Percentiles rank a stretch among this genome's conserved stretches.
Evolutionary conservation across 1,140 invertebrate genomes (phyloP).

Genomic region (Periplaneta americana): DNA sequence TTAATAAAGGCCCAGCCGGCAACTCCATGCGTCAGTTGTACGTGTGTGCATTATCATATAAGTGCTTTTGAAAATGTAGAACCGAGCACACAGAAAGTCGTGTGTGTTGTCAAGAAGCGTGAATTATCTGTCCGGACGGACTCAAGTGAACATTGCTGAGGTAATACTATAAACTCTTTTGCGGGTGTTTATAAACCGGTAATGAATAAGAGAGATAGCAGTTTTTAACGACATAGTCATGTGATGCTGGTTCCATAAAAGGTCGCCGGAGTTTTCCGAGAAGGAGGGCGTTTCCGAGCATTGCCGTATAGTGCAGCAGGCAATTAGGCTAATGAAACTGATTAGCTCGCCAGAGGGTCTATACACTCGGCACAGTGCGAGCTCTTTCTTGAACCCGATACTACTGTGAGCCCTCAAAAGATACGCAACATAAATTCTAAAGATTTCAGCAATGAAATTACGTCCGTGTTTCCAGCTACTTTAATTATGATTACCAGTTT

Average conservation of each 20-base stretch:
- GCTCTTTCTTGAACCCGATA: background rate
- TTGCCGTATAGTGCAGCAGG: background rate
- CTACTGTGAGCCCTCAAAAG: background rate
- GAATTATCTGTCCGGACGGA: no score
- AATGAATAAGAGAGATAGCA: background rate
- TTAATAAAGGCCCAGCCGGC: no score
- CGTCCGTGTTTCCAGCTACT: no score
- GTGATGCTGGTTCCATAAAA: background rate
- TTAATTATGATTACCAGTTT: no score
- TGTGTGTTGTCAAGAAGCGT: background rate
- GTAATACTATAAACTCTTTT: background rate
- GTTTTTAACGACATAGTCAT: background rate
- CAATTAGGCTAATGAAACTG: slow-evolving; percentile 9
- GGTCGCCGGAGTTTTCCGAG: background rate
- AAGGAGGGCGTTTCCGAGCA: slow-evolving; percentile 6
- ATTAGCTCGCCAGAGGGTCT: background rate
- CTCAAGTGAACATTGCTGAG: background rate
- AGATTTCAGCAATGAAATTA: background rate
- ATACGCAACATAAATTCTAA: background rate
- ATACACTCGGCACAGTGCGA: background rate
- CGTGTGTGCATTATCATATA: no score
- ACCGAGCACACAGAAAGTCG: background rate
- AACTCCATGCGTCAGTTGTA: no score
- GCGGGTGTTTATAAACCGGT: background rate
- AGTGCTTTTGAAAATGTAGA: background rate